These are phyloP conservation scores for Holacanthus passer DNA, from an alignment of 2,113 vertebrate genomes.

Conservation along the genomic window DNA sequence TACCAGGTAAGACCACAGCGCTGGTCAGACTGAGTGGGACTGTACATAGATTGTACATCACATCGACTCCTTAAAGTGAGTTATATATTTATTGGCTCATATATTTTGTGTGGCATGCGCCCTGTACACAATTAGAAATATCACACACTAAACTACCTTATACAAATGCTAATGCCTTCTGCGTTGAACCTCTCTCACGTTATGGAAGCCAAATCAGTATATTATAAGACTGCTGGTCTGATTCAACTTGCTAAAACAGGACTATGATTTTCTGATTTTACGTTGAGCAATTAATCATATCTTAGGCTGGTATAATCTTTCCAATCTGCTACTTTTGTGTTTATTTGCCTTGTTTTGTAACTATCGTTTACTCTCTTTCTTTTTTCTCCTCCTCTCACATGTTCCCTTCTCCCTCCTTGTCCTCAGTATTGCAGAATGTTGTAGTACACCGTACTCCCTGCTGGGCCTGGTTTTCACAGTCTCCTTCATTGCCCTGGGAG, in stretches of 20 bases:
- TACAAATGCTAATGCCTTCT: no score
- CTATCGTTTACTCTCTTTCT: neutral
- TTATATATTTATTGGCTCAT: neutral
- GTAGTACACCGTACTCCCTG: conserved; percentile 96
- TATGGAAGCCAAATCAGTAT: neutral
- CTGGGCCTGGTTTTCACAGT: conserved; percentile 97
- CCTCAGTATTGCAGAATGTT: conserved; percentile 96
- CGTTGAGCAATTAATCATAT: no score
- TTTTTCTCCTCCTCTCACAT: neutral
- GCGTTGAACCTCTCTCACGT: no score
- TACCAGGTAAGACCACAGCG: conserved; percentile 88
- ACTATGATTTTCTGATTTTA: neutral
- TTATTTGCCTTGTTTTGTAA: neutral
- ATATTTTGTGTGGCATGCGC: neutral
- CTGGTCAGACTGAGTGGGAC: neutral
- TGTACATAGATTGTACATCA: neutral
- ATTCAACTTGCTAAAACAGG: neutral
- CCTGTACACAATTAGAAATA: neutral
- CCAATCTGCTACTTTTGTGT: no score
- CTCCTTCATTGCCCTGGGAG: conserved; percentile 96
- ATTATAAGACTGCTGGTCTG: no score
- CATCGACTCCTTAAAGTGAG: neutral
- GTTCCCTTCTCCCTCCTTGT: neutral
- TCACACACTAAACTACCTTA: no score
- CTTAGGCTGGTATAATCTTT: neutral